These are phyloP conservation scores for Aphelocoma californica DNA, from an alignment of 2,797 vertebrate genomes.

Conservation along the genomic window DNA sequence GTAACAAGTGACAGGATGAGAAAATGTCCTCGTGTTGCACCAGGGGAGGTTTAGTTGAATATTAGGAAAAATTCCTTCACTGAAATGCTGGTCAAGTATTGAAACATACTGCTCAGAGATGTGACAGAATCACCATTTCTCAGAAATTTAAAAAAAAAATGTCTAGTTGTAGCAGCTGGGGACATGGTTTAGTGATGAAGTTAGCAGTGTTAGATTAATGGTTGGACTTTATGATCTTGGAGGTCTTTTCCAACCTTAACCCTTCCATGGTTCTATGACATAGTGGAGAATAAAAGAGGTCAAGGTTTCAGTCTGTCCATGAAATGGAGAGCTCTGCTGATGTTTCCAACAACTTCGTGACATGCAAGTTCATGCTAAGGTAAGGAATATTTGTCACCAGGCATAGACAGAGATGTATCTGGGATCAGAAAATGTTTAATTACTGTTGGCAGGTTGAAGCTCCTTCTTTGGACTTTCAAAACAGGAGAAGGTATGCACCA, in stretches of 20 bases:
- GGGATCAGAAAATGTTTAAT: background rate
- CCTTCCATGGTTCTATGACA: background rate
- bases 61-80: background rate
- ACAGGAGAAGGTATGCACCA: background rate
- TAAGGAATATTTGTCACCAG: background rate
- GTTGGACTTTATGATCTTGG: background rate
- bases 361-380: background rate
- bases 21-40: background rate
- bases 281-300: background rate
- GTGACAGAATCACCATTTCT: background rate
- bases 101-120: background rate
- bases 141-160: background rate
- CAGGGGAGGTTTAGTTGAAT: background rate
- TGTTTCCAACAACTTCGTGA: fast-evolving
- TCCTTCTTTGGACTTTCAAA: background rate
- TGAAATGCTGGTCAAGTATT: background rate
- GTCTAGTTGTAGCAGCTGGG: background rate
- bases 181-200: background rate
- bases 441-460: background rate
- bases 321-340: background rate
- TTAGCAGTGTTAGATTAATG: background rate
- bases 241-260: background rate
- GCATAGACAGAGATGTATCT: background rate
- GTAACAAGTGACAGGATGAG: background rate
- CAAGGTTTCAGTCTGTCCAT: background rate